These are phyloP conservation scores for Helicoverpa armigera DNA, from an alignment of 1,140 invertebrate genomes.

Conservation along the genomic window DNA sequence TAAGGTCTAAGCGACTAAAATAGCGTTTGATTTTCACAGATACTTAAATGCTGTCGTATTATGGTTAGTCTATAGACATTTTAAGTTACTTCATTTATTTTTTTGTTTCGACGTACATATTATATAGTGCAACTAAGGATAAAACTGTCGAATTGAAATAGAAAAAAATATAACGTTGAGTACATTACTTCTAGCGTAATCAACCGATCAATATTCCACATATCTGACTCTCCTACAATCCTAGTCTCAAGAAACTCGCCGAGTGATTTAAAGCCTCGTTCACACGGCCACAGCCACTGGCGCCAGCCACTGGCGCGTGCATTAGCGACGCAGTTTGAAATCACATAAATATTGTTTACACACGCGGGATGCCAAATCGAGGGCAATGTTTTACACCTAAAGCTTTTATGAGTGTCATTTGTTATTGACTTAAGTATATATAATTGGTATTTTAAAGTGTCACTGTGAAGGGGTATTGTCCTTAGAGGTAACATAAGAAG, in stretches of 20 bases:
- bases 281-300: constrained; percentile 10
- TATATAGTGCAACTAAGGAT: no score
- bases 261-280: constrained; percentile 8
- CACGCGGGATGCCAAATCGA: constrained; percentile 25
- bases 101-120: no score
- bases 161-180: neutral
- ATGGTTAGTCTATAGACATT: no score
- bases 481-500: no score
- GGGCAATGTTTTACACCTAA: constrained; percentile 30
- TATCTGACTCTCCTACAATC: neutral
- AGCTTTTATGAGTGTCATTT: constrained; percentile 21
- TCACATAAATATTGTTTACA: constrained; percentile 40
- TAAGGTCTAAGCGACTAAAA: no score
- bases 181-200: neutral
- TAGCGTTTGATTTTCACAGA: no score
- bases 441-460: no score
- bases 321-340: constrained; percentile 37
- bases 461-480: no score
- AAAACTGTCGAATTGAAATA: no score
- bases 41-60: no score
- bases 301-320: constrained; percentile 11
- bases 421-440: neutral
- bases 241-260: neutral
- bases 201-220: neutral
- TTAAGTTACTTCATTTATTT: no score